Conservation (phyloP, 2,888 invertebrate genomes). For the Pyralis farinalis region DNA sequence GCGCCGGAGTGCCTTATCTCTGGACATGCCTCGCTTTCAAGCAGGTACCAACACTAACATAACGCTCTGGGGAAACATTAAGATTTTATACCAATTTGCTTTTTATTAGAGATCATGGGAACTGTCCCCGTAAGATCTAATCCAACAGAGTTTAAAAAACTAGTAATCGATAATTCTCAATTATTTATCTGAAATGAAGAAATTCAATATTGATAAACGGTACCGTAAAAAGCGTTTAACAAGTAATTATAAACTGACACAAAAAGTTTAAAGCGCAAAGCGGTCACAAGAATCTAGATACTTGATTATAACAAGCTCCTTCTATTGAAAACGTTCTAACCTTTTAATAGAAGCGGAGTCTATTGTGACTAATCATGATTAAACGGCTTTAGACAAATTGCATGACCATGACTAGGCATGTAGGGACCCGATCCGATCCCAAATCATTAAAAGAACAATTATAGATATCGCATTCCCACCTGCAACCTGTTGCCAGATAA, state of each 20-base stretch:
- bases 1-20: constrained; percentile 74
- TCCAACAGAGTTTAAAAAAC: background rate
- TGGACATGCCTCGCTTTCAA: constrained; percentile 77
- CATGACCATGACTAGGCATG: constrained; percentile 79
- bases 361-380: constrained; percentile 81
- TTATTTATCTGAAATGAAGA: background rate
- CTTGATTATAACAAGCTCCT: constrained; percentile 44
- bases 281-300: constrained; percentile 18
- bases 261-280: constrained; percentile 14
- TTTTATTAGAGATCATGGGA: constrained; percentile 58
- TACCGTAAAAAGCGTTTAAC: background rate
- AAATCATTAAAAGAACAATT: constrained; percentile 80
- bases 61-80: constrained; percentile 59
- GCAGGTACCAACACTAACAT: constrained; percentile 65
- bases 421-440: constrained; percentile 63
- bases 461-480: constrained; percentile 78
- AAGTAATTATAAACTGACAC: constrained; percentile 4
- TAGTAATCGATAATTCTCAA: background rate
- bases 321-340: constrained; percentile 59
- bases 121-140: constrained; percentile 8
- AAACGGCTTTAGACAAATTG: constrained; percentile 81
- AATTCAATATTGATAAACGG: background rate
- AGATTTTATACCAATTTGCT: constrained; percentile 71
- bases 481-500: constrained; percentile 75
- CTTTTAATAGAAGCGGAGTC: constrained; percentile 69